Base-by-base conservation (phyloP, 1,140 invertebrate species). In the Ectropis grisescens region DNA sequence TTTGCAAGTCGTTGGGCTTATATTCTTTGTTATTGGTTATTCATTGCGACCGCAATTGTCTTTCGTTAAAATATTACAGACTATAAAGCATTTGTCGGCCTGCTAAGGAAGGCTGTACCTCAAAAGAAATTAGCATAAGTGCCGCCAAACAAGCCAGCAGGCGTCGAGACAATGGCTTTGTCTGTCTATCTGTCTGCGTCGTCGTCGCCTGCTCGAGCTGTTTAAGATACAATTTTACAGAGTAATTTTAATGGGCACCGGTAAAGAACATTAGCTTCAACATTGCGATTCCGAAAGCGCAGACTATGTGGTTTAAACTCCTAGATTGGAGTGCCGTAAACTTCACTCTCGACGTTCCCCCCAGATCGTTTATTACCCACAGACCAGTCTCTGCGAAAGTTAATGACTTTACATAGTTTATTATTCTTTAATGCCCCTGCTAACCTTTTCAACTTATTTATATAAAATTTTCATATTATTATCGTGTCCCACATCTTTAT, bases 111-210 rank as follows among this genome's bases (percentile, higher is more conserved):
- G 59, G 45, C 38, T 51, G 59, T 56, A 59, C 49, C 56, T 78
- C 58, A 70, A 71, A 69, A 72, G 67, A 67, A 70, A 79, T 80
- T 76, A 69, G 66, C 75, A 80, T 80, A 75, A 71, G 57, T 57
- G 58, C 58, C 55, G 58, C 58, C 64, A 59, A 64, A 67, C 61
- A 48, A 67, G 53, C 54, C 46, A 36, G 45, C 54, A 45, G 37
- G 45, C 29, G 34, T 22, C 26, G 47, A 67, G 55, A 80, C 71
- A 80, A 80, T 75, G 58, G 58, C 71, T 75, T 80, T 80, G 71
- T 76, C 66, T 65, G 65, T 66, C 50, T 58, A 54, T 67, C 51
- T 47, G 58, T 68, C 61, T 55, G 54, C 44, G 45, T n/a, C n/a
- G n/a, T n/a, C 47, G 69, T 69, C 60, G 66, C 58, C 47, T 45